These are phyloP conservation scores for Oceanodroma tethys DNA, from an alignment of 2,113 vertebrate genomes.

Conservation along the genomic window DNA sequence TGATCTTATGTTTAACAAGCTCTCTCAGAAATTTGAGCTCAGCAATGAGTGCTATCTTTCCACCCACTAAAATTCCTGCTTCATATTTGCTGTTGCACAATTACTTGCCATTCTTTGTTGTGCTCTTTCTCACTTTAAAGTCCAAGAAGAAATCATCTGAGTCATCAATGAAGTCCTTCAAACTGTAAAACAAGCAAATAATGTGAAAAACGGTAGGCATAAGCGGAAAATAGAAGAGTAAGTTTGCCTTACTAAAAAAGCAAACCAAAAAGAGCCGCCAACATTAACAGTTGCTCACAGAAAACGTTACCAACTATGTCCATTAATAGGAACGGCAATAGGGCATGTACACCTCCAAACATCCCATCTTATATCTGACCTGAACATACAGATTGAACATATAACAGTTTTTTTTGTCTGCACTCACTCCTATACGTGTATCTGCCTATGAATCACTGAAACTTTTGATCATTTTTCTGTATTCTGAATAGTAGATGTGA, in stretches of 20 bases:
- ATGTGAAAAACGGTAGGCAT: not conserved
- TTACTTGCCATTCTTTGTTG: slow-evolving; percentile 1
- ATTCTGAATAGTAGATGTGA: not conserved
- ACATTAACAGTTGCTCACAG: not conserved
- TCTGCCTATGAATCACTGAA: not conserved
- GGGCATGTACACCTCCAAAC: not conserved
- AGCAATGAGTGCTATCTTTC: not conserved
- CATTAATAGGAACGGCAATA: not conserved
- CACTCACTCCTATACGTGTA: not conserved
- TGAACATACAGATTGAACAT: not conserved
- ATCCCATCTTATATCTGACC: not conserved
- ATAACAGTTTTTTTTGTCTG: not conserved
- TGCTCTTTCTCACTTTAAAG: not conserved
- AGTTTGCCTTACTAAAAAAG: not conserved
- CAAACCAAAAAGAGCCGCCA: not conserved
- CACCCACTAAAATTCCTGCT: not conserved
- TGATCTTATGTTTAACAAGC: not conserved
- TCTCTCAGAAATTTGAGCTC: not conserved
- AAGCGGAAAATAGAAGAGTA: not conserved
- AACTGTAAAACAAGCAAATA: not conserved
- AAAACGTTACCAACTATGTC: not conserved
- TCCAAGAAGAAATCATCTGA: not conserved
- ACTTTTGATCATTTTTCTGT: not conserved
- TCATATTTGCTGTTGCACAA: not conserved
- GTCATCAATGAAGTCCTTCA: slow-evolving; percentile 19